phyloP scores from a whole-genome alignment of 2,113 vertebrate species.

The Phaethornis superciliosus region DNA sequence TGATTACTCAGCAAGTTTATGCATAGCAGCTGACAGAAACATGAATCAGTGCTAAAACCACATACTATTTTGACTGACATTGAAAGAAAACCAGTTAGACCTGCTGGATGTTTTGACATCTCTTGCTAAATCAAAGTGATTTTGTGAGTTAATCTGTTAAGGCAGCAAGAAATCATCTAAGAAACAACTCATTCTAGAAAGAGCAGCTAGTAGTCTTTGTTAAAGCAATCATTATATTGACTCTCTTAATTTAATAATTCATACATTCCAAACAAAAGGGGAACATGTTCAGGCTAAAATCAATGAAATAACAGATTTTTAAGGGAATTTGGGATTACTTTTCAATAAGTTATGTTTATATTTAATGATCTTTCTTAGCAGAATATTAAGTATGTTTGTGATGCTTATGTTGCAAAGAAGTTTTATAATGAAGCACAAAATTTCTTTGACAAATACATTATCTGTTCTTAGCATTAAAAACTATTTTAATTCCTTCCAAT shows the following conservation, averaged over 20 bases:
- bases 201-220: background rate
- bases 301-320: background rate
- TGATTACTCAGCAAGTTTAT: slow-evolving; percentile 45
- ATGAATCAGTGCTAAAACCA: slow-evolving; percentile 53
- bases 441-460: background rate
- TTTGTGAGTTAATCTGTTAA: slow-evolving; percentile 44
- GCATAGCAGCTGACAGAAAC: slow-evolving; percentile 49
- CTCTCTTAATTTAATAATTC: slow-evolving; percentile 1
- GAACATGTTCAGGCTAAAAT: background rate
- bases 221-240: background rate
- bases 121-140: slow-evolving; percentile 60
- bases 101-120: slow-evolving; percentile 55
- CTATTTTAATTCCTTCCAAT: background rate
- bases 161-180: slow-evolving; percentile 24
- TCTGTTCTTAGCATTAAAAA: background rate
- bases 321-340: background rate
- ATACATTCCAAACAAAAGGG: background rate
- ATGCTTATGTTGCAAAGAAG: background rate
- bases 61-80: slow-evolving; percentile 49
- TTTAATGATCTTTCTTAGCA: background rate
- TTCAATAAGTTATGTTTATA: background rate
- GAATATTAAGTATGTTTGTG: background rate
- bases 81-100: slow-evolving; percentile 51
- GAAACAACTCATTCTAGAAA: background rate
- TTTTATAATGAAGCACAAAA: background rate